phyloP scores from a whole-genome alignment of 2,888 invertebrate species.

The Timema podura region DNA sequence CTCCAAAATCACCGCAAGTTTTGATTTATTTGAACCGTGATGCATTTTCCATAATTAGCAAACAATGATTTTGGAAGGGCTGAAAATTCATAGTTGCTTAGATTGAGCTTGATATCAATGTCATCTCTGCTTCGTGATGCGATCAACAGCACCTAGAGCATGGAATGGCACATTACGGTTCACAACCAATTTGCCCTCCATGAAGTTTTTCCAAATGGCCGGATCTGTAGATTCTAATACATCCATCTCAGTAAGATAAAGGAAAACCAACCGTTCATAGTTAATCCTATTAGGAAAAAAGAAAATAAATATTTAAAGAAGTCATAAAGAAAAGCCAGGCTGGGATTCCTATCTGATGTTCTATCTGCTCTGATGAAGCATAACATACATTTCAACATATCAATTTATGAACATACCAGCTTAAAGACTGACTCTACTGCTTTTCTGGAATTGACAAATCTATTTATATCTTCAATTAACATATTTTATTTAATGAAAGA shows the following conservation, averaged over 20 bases:
- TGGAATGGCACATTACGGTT: constrained; percentile 2
- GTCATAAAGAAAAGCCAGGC: constrained; percentile 10
- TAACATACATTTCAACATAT: constrained; percentile 8
- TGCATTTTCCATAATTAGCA: neutral
- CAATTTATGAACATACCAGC: constrained; percentile 7
- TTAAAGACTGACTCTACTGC: neutral
- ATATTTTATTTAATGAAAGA: constrained; percentile 5
- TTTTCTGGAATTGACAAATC: neutral
- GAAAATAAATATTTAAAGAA: constrained; percentile 6
- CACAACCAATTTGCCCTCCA: constrained; percentile 6
- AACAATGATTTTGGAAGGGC: neutral
- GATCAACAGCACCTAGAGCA: constrained; percentile 3
- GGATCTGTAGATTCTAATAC: constrained; percentile 3
- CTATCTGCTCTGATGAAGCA: constrained; percentile 9
- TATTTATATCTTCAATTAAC: constrained; percentile 1
- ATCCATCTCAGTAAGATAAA: constrained; percentile 11
- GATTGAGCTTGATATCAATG: neutral
- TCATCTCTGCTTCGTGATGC: neutral
- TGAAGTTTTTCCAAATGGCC: constrained; percentile 5
- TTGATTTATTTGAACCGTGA: too few species aligned
- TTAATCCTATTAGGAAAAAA: constrained; percentile 2
- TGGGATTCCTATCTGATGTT: constrained; percentile 10
- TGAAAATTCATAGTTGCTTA: neutral
- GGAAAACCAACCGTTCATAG: neutral
- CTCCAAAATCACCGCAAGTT: too few species aligned